phyloP scores from a whole-genome alignment of 2,113 vertebrate species.

The Takifugu bimaculatus region DNA sequence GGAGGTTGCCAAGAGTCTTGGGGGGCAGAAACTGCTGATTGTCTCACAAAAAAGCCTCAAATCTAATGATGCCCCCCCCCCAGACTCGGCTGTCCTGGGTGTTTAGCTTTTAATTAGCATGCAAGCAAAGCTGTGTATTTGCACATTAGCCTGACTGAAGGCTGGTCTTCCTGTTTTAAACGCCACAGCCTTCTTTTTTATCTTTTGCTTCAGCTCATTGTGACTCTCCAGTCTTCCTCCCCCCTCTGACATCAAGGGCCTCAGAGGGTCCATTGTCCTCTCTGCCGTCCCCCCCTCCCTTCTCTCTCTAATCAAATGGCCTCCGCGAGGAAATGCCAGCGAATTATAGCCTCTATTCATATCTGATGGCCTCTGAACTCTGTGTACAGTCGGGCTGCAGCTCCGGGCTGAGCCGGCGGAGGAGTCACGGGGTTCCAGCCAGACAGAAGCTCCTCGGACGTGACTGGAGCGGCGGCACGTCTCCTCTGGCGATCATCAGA shows the following conservation, averaged over 20 bases:
- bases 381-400: constrained; percentile 7
- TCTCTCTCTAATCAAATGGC: constrained; percentile 60
- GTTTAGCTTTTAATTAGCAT: constrained; percentile 1
- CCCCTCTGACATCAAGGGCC: constrained; percentile 2
- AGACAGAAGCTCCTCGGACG: constrained; percentile 30
- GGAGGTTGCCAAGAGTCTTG: neutral
- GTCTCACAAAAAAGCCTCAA: neutral
- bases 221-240: constrained; percentile 2
- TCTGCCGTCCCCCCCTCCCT: constrained; percentile 34
- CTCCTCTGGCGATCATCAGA: constrained; percentile 43
- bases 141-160: neutral
- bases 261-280: constrained; percentile 64
- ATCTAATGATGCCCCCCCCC: neutral
- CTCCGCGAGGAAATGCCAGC: constrained; percentile 69
- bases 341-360: constrained; percentile 66
- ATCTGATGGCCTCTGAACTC: constrained; percentile 66
- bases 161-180: neutral
- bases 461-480: constrained; percentile 25
- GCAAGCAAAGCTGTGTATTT: neutral
- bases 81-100: neutral
- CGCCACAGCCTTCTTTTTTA: neutral
- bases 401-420: constrained; percentile 3
- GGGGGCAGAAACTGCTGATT: neutral
- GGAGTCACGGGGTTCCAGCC: constrained; percentile 12
- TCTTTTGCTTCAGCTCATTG: neutral